Evolutionary conservation across 2,888 invertebrate genomes (phyloP), one percentile per base, ranked within the genome.

Genomic region (Tetropium fuscum): DNA sequence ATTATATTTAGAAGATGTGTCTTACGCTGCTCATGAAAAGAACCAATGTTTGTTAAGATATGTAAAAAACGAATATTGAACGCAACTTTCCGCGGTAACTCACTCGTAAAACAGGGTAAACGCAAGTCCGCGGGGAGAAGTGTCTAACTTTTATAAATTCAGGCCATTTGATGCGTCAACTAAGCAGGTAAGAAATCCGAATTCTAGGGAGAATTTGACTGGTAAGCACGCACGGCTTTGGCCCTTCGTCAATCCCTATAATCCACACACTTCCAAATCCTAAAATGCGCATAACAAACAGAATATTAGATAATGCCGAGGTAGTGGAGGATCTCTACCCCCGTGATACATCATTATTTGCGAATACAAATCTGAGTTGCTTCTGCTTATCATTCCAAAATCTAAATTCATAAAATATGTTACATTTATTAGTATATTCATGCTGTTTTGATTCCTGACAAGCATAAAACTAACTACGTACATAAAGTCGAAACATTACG

Each of bases 271-370:
- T 51, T 51, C 34, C 53, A 54, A 54, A 54, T 32, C 43, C 36
- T 20, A 15, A 34, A 54, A 19, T 54, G 43, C 44, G 43, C 43
- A 44, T 54, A 56, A 56, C 48, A 56, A 56, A 48, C 56, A 45
- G 56, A 56, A 56, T 56, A 48, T 44, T 40, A 48, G 47, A 56
- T 48, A 48, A 56, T 45, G 56, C 48, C 48, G 47, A 48, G 40
- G 36, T 20, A 20, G 36, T 20, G 7, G 13, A 27, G 48, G 5
- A 36, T 36, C 20, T 15, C 36, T 15, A 19, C 36, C 36, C 34
- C 34, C 5, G 48, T 36, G 20, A 36, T 48, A 48, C 34, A 48
- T 48, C 48, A 36, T 36, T 19, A 36, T 48, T 48, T 48, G 34
- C 19, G 20, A 13, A 13, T 11, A 15, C 36, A 36, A 36, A 36